Evolutionary conservation across 2,797 vertebrate species (phyloP).

Genomic region (Podarcis lilfordi): DNA sequence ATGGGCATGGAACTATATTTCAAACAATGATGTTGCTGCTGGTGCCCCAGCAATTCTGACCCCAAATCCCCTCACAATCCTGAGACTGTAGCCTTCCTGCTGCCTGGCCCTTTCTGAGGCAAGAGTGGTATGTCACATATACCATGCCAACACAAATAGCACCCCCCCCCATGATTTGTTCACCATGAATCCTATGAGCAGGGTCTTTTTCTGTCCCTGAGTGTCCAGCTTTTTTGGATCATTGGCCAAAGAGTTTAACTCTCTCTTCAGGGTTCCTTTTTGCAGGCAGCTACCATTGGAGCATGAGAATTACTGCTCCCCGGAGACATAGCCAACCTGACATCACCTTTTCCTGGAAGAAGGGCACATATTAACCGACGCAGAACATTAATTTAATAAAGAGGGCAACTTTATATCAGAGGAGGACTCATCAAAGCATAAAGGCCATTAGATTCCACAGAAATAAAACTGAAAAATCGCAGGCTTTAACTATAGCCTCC

Average conservation of each 20-base stretch:
- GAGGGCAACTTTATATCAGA: neutral
- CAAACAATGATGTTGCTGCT: neutral
- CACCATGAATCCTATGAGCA: neutral
- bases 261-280: neutral
- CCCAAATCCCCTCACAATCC: neutral
- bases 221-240: neutral
- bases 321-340: neutral
- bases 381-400: constrained; percentile 25
- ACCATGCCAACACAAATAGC: neutral
- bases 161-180: neutral
- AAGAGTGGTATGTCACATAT: neutral
- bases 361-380: neutral
- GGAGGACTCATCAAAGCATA: constrained; percentile 4
- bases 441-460: constrained; percentile 9
- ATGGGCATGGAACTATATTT: neutral
- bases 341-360: neutral
- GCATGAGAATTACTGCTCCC: neutral
- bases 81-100: neutral
- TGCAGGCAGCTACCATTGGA: neutral
- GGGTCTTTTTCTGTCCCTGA: neutral
- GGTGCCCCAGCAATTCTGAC: neutral
- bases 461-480: constrained; percentile 1
- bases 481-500: neutral
- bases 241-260: neutral
- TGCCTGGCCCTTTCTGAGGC: neutral